Base-by-base conservation (phyloP, 1,140 invertebrate species). In the Dreissena rostriformis region DNA sequence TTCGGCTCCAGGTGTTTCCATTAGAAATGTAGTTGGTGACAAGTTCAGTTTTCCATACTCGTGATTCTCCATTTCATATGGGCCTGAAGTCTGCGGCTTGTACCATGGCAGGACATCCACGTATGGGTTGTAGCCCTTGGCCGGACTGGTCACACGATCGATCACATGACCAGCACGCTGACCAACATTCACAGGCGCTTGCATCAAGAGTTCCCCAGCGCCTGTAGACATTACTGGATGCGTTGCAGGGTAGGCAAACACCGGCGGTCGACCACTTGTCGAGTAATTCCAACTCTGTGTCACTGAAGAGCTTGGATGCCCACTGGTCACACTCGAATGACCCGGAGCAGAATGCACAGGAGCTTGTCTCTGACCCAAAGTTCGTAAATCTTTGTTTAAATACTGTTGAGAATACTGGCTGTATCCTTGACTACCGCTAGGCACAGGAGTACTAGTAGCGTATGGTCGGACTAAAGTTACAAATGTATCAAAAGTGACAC, bases 401-500 rank as follows among this genome's bases (percentile, higher is more conserved):
- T 39, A 39, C 39, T 39, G n/a, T n/a, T n/a, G 39, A 39, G 39
- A 39, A 39, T 74, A 57, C 17, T 72, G 51, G 51, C 5, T 52
- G 52, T 66, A 71, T 74, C 52, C 70, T 39, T 55, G 24, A 67
- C 53, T 82, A 15, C 70, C 71, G 29, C 74, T 82, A 7, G 79
- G 79, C 51, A 82, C 68, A 52, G 79, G 79, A 6, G 79, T 82
- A 24, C 79, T 82, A n/a, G 79, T 82, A 11, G 79, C 79, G 26
- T 39, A 82, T 74, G 79, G 79, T 67, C 79, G 28, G 28, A 70
- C 79, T 24, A 63, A 70, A 57, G 79, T 82, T 61, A 82, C 79
- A 82, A 82, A 82, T 74, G 79, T 82, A 82, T 82, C 79, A 82
- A 82, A 82, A 26, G 79, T 82, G 72, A 82, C 79, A 74, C 71